phyloP scores from a whole-genome alignment of 2,888 invertebrate species.

The Dicyrtomina minuta region DNA sequence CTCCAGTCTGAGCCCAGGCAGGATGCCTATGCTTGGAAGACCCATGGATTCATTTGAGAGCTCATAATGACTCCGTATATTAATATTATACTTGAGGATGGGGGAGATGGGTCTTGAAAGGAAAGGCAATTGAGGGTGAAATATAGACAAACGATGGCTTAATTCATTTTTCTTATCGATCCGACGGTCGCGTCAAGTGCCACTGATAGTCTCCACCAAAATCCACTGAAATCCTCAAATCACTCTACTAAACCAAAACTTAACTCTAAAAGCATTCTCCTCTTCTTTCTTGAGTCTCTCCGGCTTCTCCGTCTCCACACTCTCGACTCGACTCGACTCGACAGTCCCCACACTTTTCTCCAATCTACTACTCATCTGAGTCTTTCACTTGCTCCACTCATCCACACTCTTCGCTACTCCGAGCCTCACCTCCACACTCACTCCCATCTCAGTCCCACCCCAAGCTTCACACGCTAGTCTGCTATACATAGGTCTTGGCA shows the following conservation, averaged over 20 bases:
- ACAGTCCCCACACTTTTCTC: constrained; percentile 2
- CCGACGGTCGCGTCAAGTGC: constrained; percentile 38
- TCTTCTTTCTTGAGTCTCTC: not conserved
- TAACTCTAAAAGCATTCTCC: constrained; percentile 18
- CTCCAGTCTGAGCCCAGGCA: constrained; percentile 6
- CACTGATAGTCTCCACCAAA: constrained; percentile 28
- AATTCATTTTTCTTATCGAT: constrained; percentile 53
- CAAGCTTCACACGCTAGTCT: no score
- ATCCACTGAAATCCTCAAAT: constrained; percentile 29
- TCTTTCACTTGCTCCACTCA: constrained; percentile 26
- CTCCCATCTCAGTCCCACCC: no score
- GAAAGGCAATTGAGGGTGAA: constrained; percentile 53
- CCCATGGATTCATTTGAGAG: constrained; percentile 54
- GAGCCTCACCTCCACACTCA: no score
- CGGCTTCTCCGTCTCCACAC: constrained; percentile 2
- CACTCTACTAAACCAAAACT: constrained; percentile 32
- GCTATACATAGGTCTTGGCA: no score
- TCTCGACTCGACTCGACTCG: no score
- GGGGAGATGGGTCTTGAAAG: constrained; percentile 34
- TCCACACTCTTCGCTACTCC: no score
- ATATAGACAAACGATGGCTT: constrained; percentile 54
- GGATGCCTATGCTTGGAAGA: constrained; percentile 30
- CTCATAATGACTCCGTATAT: constrained; percentile 54
- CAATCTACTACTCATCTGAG: constrained; percentile 10
- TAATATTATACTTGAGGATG: constrained; percentile 45